phyloP scores from a whole-genome alignment of 2,797 vertebrate genomes.

The Artibeus lituratus region DNA sequence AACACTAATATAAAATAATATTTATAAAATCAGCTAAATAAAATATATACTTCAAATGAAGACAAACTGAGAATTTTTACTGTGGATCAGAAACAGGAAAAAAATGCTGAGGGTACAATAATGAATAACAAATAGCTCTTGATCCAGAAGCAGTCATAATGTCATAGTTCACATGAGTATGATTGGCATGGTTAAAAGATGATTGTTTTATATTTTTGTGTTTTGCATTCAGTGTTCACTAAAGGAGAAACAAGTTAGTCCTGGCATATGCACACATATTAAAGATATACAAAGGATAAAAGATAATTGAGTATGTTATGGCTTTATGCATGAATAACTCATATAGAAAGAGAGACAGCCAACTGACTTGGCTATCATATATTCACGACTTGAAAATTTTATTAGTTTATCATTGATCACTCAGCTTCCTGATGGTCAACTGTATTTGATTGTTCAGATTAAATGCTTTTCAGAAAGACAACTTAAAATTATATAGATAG shows the following conservation, averaged over 20 bases:
- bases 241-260: not conserved
- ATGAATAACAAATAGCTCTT: not conserved
- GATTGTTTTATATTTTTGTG: not conserved
- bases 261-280: not conserved
- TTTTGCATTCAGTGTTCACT: not conserved
- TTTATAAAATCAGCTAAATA: not conserved
- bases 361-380: not conserved
- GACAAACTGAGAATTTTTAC: not conserved
- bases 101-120: not conserved
- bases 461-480: not conserved
- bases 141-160: not conserved
- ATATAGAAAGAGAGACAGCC: not conserved
- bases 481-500: not conserved
- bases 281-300: not conserved
- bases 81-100: not conserved
- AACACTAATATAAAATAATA: not conserved
- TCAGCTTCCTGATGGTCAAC: not conserved
- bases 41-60: not conserved
- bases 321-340: not conserved
- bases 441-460: not conserved
- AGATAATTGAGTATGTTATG: not conserved
- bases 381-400: not conserved
- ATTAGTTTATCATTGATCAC: not conserved
- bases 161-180: not conserved
- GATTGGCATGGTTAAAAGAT: not conserved